phyloP scores from a whole-genome alignment of 2,888 invertebrate species.

The Luperina testacea region DNA sequence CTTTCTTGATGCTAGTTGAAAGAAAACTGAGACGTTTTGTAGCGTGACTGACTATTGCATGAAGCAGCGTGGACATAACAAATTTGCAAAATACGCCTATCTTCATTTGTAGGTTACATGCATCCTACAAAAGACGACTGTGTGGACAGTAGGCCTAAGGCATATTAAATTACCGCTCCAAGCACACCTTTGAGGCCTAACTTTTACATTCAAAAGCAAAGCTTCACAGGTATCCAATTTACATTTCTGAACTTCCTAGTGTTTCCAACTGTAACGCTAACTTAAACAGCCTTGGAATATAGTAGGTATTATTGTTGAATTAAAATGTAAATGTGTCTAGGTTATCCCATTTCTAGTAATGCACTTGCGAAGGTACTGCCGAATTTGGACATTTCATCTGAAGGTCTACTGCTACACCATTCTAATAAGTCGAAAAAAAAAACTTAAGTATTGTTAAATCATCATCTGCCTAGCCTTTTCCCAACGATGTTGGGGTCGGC shows the following conservation, averaged over 20 bases:
- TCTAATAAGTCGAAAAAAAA: not conserved
- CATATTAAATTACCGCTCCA: constrained; percentile 8
- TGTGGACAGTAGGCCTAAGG: too few species aligned
- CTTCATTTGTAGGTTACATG: too few species aligned
- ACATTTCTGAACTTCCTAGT: constrained; percentile 35
- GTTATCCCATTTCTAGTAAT: not conserved
- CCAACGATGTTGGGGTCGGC: too few species aligned
- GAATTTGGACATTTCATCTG: not conserved
- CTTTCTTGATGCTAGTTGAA: too few species aligned
- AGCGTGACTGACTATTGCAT: too few species aligned
- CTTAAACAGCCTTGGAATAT: constrained; percentile 15
- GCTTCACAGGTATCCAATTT: constrained; percentile 39
- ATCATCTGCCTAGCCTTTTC: too few species aligned
- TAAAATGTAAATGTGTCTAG: constrained; percentile 26
- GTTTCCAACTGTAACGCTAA: not conserved
- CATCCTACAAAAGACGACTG: too few species aligned
- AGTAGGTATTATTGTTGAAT: constrained; percentile 26
- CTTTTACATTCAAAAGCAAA: constrained; percentile 35
- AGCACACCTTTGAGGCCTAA: constrained; percentile 38
- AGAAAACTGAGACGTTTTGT: too few species aligned
- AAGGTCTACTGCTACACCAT: too few species aligned
- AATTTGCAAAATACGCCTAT: too few species aligned
- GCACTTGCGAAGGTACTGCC: not conserved
- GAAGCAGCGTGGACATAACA: too few species aligned
- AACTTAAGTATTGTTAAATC: not conserved